These are phyloP conservation scores for Drosophila cyrtoloma DNA, from an alignment of 2,888 invertebrate genomes.

Conservation along the genomic window DNA sequence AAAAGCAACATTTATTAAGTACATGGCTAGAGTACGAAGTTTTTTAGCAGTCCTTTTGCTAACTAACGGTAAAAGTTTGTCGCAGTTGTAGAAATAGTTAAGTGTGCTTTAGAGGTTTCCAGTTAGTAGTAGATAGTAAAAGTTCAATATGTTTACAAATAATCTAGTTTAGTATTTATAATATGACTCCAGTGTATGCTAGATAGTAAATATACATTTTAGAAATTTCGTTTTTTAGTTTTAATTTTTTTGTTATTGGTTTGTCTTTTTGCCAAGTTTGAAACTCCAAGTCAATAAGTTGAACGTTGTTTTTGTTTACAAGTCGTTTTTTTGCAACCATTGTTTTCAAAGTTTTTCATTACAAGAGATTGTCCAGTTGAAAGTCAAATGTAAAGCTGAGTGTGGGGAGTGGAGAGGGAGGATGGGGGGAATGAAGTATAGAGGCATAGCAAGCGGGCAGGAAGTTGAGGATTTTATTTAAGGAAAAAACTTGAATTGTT, in stretches of 20 bases:
- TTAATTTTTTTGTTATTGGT: slow-evolving; percentile 21
- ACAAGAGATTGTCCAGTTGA: slow-evolving; percentile 73
- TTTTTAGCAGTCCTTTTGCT: slow-evolving; percentile 30
- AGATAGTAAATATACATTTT: slow-evolving; percentile 32
- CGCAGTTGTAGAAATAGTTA: slow-evolving; percentile 42
- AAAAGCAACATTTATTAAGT: slow-evolving; percentile 21
- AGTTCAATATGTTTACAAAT: slow-evolving; percentile 46
- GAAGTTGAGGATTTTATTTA: slow-evolving; percentile 19
- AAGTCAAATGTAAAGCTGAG: slow-evolving; percentile 46
- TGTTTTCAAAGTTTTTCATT: slow-evolving; percentile 39
- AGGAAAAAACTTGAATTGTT: slow-evolving; percentile 33
- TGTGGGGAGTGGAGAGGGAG: slow-evolving; percentile 4
- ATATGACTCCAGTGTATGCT: slow-evolving; percentile 48
- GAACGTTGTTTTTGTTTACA: slow-evolving; percentile 48
- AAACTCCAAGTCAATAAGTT: slow-evolving; percentile 69
- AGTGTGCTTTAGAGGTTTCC: slow-evolving; percentile 13
- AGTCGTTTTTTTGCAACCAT: slow-evolving; percentile 34
- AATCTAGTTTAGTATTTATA: slow-evolving; percentile 46
- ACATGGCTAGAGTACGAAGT: slow-evolving; percentile 20
- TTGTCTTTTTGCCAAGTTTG: slow-evolving; percentile 55
- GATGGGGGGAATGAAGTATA: neutral
- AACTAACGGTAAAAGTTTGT: slow-evolving; percentile 45
- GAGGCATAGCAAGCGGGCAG: neutral
- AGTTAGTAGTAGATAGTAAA: slow-evolving; percentile 36
- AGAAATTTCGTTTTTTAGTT: slow-evolving; percentile 14